A percentile compares a stretch with the other conserved stretches of the same genome.
These are phyloP conservation scores for Carlito syrichta DNA, from an alignment of 2,113 vertebrate species.

Conservation along the genomic window DNA sequence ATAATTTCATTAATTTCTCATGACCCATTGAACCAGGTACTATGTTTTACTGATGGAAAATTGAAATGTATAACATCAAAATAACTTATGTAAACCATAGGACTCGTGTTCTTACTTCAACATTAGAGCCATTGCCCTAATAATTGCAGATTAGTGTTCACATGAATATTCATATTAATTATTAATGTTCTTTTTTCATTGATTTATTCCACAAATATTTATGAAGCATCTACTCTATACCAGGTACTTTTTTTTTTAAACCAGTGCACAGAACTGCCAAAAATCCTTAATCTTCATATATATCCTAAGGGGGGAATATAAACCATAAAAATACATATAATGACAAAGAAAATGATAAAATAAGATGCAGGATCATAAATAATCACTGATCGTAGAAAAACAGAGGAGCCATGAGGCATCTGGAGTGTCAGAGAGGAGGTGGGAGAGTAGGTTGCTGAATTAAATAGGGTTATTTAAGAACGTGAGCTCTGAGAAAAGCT, in stretches of 20 bases:
- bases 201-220: neutral
- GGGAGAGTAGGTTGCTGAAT: neutral
- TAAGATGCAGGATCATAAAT: neutral
- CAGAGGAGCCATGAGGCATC: neutral
- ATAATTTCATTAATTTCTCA: neutral
- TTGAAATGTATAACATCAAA: neutral
- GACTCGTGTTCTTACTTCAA: neutral
- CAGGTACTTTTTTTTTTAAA: neutral
- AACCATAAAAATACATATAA: neutral
- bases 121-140: neutral
- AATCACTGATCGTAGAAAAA: neutral
- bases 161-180: neutral
- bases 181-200: neutral
- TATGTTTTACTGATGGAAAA: neutral
- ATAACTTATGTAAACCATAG: neutral
- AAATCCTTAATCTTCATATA: neutral
- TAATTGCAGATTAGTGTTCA: neutral
- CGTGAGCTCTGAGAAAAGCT: neutral
- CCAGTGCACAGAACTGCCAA: neutral
- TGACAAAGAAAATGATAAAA: neutral
- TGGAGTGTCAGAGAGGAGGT: accelerated
- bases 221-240: neutral
- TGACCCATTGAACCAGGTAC: neutral
- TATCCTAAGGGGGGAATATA: neutral
- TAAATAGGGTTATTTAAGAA: neutral